Conservation (phyloP, 2,113 vertebrate genomes). For the Thamnaconus septentrionalis region DNA sequence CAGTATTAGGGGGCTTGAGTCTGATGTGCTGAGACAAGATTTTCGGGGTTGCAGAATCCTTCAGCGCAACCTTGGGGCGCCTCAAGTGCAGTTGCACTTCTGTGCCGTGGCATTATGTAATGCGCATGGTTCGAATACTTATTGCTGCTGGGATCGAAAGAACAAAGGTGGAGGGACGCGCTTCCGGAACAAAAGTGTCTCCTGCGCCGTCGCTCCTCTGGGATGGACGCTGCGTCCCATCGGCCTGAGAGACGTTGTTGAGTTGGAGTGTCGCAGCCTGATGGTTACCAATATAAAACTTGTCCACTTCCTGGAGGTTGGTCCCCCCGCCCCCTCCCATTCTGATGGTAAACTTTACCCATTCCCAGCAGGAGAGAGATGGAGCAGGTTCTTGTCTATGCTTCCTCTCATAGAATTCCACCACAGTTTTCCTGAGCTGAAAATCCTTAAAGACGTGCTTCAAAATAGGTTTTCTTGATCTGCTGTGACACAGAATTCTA, state of each 20-base stretch:
- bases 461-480: background rate
- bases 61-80: conserved; percentile 23
- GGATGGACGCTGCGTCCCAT: no score
- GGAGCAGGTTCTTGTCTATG: no score
- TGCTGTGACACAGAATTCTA: no score
- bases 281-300: no score
- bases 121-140: conserved; percentile 37
- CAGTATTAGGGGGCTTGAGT: conserved; percentile 13
- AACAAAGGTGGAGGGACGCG: conserved; percentile 26
- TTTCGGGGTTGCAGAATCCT: conserved; percentile 15
- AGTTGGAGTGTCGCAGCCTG: no score
- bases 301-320: no score
- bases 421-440: conserved; percentile 17
- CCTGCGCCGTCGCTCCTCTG: no score
- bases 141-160: conserved; percentile 8
- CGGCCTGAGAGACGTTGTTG: no score
- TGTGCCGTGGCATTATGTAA: conserved; percentile 50
- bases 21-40: conserved; percentile 28
- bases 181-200: conserved; percentile 36
- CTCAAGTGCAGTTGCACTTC: conserved; percentile 11
- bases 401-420: no score
- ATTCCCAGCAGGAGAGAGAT: no score
- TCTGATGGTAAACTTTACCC: no score
- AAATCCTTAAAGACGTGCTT: conserved; percentile 6
- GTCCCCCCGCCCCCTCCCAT: no score